A percentile compares a stretch with the other conserved stretches of the same genome.
phyloP scores from a whole-genome alignment of 2,113 vertebrate species.

The Gymnobelideus leadbeateri region DNA sequence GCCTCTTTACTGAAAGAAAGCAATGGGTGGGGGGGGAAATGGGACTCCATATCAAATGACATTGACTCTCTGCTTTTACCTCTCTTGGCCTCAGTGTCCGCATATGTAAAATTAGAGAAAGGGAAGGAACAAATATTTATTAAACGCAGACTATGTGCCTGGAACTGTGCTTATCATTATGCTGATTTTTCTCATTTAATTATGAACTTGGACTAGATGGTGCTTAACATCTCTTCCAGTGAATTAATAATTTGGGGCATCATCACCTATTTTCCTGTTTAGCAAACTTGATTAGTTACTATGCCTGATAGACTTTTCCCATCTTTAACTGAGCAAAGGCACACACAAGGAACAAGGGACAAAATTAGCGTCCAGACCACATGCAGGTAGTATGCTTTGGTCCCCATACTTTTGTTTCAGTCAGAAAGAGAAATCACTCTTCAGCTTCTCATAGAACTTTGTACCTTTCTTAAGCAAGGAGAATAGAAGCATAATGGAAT shows the following conservation, averaged over 20 bases:
- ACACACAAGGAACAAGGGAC: not conserved
- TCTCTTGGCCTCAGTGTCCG: not conserved
- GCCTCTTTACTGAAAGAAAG: not conserved
- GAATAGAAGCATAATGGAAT: not conserved
- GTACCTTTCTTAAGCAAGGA: not conserved
- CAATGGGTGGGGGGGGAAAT: too few relatives aligned
- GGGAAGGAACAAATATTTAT: not conserved
- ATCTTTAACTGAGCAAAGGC: not conserved
- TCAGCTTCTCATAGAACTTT: not conserved
- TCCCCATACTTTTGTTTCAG: not conserved
- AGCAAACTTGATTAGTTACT: not conserved
- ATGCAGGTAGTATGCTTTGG: not conserved
- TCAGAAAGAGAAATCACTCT: not conserved
- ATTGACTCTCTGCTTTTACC: not conserved
- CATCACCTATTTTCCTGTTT: not conserved
- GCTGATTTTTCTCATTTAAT: not conserved
- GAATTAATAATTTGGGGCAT: not conserved
- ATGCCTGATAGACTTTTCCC: not conserved
- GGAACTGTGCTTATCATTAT: not conserved
- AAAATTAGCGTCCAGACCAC: not conserved
- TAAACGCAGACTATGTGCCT: not conserved
- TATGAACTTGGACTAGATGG: not conserved
- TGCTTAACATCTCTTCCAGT: not conserved
- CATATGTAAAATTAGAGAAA: not conserved
- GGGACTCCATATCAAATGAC: not conserved